A percentile compares a stretch with the other conserved stretches of the same genome.
These are phyloP conservation scores for Drosophila suboccidentalis DNA, from an alignment of 2,888 invertebrate genomes.

Conservation along the genomic window DNA sequence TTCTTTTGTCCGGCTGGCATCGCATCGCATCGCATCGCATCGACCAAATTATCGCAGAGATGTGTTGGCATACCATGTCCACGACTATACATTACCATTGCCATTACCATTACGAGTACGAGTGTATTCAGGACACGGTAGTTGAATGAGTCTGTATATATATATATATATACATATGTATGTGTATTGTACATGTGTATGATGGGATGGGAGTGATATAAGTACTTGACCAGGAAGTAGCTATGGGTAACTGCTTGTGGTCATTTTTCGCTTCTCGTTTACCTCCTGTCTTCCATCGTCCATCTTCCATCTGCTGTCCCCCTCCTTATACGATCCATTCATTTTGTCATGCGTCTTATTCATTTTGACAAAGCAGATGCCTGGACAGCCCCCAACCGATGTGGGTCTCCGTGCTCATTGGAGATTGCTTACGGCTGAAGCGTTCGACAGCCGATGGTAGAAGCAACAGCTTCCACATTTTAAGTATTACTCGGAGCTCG, in stretches of 20 bases:
- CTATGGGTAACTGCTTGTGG: conserved; percentile 60
- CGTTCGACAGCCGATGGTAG: conserved; percentile 34
- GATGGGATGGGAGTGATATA: conserved; percentile 22
- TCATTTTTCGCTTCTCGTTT: conserved; percentile 14
- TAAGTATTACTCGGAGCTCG: conserved; percentile 10
- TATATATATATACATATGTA: neutral
- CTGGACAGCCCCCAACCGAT: conserved; percentile 44
- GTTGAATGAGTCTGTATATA: conserved; percentile 2
- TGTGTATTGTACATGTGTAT: neutral
- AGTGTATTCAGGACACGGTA: conserved; percentile 8
- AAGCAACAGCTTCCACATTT: conserved; percentile 71
- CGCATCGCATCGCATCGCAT: conserved; percentile 28
- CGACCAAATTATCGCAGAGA: conserved; percentile 57
- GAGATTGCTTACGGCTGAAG: conserved; percentile 45
- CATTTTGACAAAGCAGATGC: conserved; percentile 71
- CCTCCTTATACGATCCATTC: conserved; percentile 56
- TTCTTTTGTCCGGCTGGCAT: conserved; percentile 19
- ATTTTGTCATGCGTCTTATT: conserved; percentile 60
- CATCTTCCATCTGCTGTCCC: neutral
- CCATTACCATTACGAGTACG: conserved; percentile 19
- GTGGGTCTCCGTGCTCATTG: conserved; percentile 21
- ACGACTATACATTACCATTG: conserved; percentile 30
- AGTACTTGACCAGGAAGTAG: conserved; percentile 27
- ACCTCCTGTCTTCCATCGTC: neutral
- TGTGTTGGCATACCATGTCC: conserved; percentile 42